Conservation (phyloP, 2,888 invertebrate species). For the Megalurothrips usitatus region DNA sequence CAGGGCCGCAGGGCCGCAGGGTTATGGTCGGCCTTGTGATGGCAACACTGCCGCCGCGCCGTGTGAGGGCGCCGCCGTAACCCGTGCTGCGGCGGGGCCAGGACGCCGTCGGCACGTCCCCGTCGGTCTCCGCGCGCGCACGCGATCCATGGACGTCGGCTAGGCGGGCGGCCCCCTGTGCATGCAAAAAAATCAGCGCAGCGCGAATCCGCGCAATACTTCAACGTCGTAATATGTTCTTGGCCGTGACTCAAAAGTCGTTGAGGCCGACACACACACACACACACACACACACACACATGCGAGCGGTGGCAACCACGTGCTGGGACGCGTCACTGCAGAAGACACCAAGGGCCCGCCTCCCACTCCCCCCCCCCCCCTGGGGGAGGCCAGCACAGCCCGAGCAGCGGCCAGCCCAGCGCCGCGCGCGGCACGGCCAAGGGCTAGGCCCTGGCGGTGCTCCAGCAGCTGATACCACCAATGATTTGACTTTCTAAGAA, state of each 20-base stretch:
- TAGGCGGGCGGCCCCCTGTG: too few species aligned
- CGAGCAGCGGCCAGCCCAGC: too few species aligned
- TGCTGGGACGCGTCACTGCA: not conserved
- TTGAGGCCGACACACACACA: not conserved
- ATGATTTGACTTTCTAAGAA: constrained; percentile 27
- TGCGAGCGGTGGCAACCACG: not conserved
- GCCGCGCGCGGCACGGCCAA: too few species aligned
- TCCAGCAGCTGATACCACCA: constrained; percentile 19
- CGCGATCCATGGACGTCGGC: too few species aligned
- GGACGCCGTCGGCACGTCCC: too few species aligned
- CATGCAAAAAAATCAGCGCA: not conserved
- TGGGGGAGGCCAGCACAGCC: too few species aligned
- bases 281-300: too few species aligned
- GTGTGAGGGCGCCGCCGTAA: not conserved
- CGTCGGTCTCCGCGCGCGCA: too few species aligned
- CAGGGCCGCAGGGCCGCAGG: too few species aligned
- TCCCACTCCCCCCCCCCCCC: too few species aligned
- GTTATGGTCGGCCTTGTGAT: too few species aligned
- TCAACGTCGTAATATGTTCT: not conserved
- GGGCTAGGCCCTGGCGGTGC: not conserved
- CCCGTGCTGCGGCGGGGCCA: not conserved
- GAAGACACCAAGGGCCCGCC: not conserved
- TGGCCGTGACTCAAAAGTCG: constrained; percentile 1
- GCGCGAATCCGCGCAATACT: not conserved
- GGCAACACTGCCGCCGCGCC: not conserved